Conservation (phyloP, 2,113 vertebrate species). For the Malurus alboscapulatus region DNA sequence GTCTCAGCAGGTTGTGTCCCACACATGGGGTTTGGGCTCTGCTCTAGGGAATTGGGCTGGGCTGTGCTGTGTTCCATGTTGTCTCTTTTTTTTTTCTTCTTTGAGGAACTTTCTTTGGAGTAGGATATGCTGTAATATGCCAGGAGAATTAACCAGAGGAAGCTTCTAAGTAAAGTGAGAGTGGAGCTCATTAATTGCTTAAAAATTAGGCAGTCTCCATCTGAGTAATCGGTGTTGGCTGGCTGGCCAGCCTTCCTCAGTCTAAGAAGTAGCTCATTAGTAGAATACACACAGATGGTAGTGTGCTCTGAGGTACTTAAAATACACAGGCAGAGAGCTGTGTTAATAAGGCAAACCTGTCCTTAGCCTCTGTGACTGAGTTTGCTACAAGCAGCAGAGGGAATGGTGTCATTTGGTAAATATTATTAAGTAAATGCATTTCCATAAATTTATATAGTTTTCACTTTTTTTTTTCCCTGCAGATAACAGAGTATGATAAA, state of each 20-base stretch:
- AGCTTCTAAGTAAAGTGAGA: slow-evolving; percentile 43
- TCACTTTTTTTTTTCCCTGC: not conserved
- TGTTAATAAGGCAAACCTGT: slow-evolving; percentile 63
- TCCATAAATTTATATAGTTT: slow-evolving; percentile 48
- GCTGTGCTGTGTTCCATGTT: not conserved
- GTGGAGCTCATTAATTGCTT: slow-evolving; percentile 64
- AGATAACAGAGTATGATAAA: slow-evolving; percentile 50
- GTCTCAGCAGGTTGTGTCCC: not conserved
- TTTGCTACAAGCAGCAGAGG: slow-evolving; percentile 34
- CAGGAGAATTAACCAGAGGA: slow-evolving; percentile 51
- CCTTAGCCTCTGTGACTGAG: not conserved
- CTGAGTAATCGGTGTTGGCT: slow-evolving; percentile 70
- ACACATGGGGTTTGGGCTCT: not conserved
- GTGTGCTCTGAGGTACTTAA: slow-evolving; percentile 68
- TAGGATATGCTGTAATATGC: slow-evolving; percentile 3
- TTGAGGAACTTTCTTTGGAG: not conserved
- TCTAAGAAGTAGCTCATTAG: slow-evolving; percentile 70
- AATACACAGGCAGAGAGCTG: slow-evolving; percentile 53
- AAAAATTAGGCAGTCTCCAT: slow-evolving; percentile 70
- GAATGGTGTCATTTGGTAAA: slow-evolving; percentile 46
- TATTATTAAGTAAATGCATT: slow-evolving; percentile 55
- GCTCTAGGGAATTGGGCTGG: not conserved
- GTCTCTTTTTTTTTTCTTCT: not conserved
- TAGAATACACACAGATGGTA: slow-evolving; percentile 72
- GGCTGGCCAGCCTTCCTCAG: slow-evolving; percentile 53